Base-by-base conservation (phyloP, 2,797 vertebrate species). In the Champsocephalus gunnari region DNA sequence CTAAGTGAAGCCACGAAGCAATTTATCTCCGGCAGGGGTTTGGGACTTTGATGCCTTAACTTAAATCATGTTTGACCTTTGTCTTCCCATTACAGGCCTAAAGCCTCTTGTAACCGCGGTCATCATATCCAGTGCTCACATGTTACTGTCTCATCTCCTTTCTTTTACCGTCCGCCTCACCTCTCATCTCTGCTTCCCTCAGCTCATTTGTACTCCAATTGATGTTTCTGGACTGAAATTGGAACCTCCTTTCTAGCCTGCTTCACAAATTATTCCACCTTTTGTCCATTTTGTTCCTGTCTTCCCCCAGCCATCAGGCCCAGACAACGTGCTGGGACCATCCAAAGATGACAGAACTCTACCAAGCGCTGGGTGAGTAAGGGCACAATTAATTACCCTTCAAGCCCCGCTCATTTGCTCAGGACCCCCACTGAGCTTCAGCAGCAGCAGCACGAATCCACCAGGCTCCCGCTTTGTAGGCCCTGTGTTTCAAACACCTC, bases 281-380 rank as follows among this genome's bases (percentile, higher is more conserved):
- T 68, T 55, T 59, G 4, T 71, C 75, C 21, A 28, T 71, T 60
- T 66, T 19, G 63, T 38, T 38, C 4, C 41, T 79, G 53, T 56
- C 45, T 73, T 45, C 47, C 85, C 85, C 38, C 87, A 99, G 98
- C 92, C 98, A 99, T 86, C 98, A 99, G 92, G 97, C 97, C 81
- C 98, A 99, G 93, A 99, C 98, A 0, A 99, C 98, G 0, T 99
- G 98, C 95, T 99, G 98, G 98, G 98, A 99, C 92, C 98, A 99
- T 94, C 98, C 98, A 87, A 99, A 99, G 95, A 99, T 99, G 97
- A 99, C 96, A 3, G 98, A 99, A 81, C 84, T 99, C 72, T 99
- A 98, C 92, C 98, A 99, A 89, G 96, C 97, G 0, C 88, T 99
- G 83, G 97, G 98, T 99, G 92, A 97, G 96, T 87, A 55, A 68